These are phyloP conservation scores for Ctenicera cuprea DNA, from an alignment of 2,888 invertebrate species.

Conservation along the genomic window DNA sequence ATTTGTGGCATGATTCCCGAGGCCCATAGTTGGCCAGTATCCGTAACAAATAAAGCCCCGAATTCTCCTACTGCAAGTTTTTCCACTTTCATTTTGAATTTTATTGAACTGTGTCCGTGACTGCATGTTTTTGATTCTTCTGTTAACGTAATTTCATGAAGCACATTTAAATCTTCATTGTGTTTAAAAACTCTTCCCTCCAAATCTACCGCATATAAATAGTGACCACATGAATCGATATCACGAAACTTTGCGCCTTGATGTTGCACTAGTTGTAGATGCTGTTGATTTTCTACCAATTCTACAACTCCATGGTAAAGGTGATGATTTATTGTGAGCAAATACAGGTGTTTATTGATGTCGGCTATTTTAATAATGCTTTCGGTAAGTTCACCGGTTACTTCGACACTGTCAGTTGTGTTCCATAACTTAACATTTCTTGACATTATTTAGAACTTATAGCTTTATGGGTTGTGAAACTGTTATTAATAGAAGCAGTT, in stretches of 20 bases:
- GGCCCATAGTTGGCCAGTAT: constrained; percentile 82
- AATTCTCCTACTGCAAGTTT: constrained; percentile 79
- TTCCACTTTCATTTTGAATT: constrained; percentile 78
- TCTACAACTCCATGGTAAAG: constrained; percentile 72
- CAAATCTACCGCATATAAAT: constrained; percentile 78
- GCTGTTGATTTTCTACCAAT: constrained; percentile 66
- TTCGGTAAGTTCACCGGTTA: constrained; percentile 65
- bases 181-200: constrained; percentile 79
- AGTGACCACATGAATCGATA: constrained; percentile 78
- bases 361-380: constrained; percentile 71
- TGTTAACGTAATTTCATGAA: constrained; percentile 78
- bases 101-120: constrained; percentile 79
- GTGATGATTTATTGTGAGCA: constrained; percentile 70
- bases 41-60: constrained; percentile 80
- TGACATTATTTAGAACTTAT: constrained; percentile 24
- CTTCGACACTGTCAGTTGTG: constrained; percentile 61
- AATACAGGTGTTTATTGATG: constrained; percentile 72
- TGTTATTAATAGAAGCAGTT: background rate
- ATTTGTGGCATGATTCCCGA: constrained; percentile 82
- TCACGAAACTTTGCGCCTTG: constrained; percentile 77
- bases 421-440: constrained; percentile 61
- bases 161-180: constrained; percentile 74
- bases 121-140: constrained; percentile 80
- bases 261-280: constrained; percentile 73
- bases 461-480: background rate